Conservation (phyloP, 2,888 invertebrate genomes). For the Caenorhabditis imperialis region DNA sequence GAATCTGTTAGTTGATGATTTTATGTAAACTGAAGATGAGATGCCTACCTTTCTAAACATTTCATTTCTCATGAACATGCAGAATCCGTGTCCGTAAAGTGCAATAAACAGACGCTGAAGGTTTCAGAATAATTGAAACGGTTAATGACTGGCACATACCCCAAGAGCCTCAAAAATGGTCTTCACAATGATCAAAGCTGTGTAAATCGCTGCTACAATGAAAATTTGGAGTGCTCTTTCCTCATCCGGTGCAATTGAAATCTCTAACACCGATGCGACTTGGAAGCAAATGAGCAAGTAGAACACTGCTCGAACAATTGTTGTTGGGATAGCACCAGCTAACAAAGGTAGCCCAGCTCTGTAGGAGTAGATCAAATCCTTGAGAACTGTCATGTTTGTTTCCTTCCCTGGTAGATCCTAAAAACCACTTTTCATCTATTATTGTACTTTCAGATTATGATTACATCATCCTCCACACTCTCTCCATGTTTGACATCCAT, state of each 20-base stretch:
- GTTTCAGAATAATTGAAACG: neutral
- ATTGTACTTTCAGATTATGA: neutral
- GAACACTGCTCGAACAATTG: constrained; percentile 73
- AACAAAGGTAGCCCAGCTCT: constrained; percentile 62
- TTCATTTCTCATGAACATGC: constrained; percentile 69
- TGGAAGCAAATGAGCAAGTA: constrained; percentile 76
- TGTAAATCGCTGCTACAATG: constrained; percentile 72
- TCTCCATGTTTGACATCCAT: constrained; percentile 52
- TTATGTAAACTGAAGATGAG: no score
- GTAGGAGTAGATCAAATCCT: constrained; percentile 67
- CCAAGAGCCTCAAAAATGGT: constrained; percentile 77
- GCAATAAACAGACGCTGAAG: constrained; percentile 72
- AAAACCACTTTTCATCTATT: constrained; percentile 14
- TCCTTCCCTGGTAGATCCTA: constrained; percentile 58
- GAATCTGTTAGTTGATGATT: no score
- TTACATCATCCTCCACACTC: constrained; percentile 40
- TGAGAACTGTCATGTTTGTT: constrained; percentile 56
- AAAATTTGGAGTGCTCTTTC: constrained; percentile 67
- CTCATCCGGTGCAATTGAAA: constrained; percentile 70
- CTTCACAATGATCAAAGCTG: constrained; percentile 75
- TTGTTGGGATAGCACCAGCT: constrained; percentile 70
- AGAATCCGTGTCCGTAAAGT: constrained; percentile 75
- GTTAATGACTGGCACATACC: constrained; percentile 40
- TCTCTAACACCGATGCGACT: constrained; percentile 74
- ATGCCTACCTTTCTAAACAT: constrained; percentile 70